Evolutionary conservation across 2,888 invertebrate species (phyloP), one percentile per base, ranked within the genome.

Genomic region (Leptinotarsa haldemani): DNA sequence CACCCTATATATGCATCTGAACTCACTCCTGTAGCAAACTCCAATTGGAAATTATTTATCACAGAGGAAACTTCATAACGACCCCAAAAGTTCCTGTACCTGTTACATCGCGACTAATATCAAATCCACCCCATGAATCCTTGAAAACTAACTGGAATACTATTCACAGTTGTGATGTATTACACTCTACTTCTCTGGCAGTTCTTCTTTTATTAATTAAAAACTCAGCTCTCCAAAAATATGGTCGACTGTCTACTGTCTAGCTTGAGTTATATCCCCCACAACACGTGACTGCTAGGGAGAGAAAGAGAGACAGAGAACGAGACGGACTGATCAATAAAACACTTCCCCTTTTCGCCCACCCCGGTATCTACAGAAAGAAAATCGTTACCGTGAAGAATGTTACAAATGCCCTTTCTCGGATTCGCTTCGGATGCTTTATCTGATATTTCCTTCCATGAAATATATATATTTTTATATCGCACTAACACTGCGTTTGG

Each of bases 241-340:
- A 83, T 82, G 81, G 81, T 82, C 83, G 81, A 83, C 85, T 83
- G 86, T 84, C 85, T 84, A 83, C 84, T 85, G 86, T 85, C 86
- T 84, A 82, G 84, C 82, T 85, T 87, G 87, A 87, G 84, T 87
- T 87, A 87, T 88, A 84, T 82, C 84, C 82, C 84, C 82, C 81
- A 85, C 83, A 84, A 86, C 88, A 87, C 88, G 87, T 87, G 87
- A 87, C 83, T 80, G 68, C 85, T 81, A 83, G 82, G 85, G 79
- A 72, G 76, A 83, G 84, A 65, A 67, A 69, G 74, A 71, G 75
- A 74, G 74, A 78, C 67, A 71, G 77, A 66, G 76, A 78, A 78
- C 78, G 77, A 78, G 84, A 86, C 86, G 87, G 88, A 88, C 87
- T 90, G 90, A 90, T 90, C 90, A 90, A 90, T 90, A 89, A 89